A percentile compares a stretch with the other conserved stretches of the same genome.
Conservation (phyloP, 35 echinoderm and acorn worm species). For the Acanthaster planci region DNA sequence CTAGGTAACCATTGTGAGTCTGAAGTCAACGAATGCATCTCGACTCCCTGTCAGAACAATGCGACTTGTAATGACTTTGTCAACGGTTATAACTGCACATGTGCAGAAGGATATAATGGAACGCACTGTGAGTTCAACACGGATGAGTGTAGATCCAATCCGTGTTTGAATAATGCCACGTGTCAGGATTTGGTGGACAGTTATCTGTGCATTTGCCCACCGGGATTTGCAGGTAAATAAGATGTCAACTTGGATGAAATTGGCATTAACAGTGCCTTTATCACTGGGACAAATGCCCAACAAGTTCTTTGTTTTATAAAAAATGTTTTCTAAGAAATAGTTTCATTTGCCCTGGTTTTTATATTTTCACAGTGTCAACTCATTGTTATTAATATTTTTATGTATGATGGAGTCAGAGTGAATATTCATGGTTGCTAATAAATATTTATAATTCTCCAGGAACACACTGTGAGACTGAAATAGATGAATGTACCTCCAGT, state of each 20-base stretch:
- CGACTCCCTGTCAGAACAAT: slow-evolving; percentile 52
- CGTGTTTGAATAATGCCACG: slow-evolving; percentile 62
- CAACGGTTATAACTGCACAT: slow-evolving; percentile 53
- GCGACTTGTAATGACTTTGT: slow-evolving; percentile 47
- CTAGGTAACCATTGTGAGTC: slow-evolving; percentile 41
- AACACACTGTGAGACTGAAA: slow-evolving; percentile 1
- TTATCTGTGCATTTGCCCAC: slow-evolving; percentile 41
- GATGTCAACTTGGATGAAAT: no score
- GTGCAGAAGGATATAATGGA: slow-evolving; percentile 49
- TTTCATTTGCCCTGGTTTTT: background rate
- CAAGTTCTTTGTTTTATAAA: no score
- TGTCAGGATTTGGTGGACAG: slow-evolving; percentile 50
- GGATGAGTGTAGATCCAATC: slow-evolving; percentile 62
- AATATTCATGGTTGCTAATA: no score
- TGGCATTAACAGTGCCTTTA: no score
- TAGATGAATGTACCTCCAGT: slow-evolving; percentile 20
- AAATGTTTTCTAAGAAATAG: no score
- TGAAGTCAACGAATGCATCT: slow-evolving; percentile 62
- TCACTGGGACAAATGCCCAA: no score
- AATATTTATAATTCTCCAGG: background rate
- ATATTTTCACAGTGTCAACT: background rate
- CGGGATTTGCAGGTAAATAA: slow-evolving; percentile 33
- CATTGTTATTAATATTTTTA: no score
- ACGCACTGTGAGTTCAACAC: slow-evolving; percentile 59
- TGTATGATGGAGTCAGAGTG: no score